A percentile compares a stretch with the other conserved stretches of the same genome.
phyloP scores from a whole-genome alignment of 2,888 invertebrate genomes.

The Emmelina monodactyla region DNA sequence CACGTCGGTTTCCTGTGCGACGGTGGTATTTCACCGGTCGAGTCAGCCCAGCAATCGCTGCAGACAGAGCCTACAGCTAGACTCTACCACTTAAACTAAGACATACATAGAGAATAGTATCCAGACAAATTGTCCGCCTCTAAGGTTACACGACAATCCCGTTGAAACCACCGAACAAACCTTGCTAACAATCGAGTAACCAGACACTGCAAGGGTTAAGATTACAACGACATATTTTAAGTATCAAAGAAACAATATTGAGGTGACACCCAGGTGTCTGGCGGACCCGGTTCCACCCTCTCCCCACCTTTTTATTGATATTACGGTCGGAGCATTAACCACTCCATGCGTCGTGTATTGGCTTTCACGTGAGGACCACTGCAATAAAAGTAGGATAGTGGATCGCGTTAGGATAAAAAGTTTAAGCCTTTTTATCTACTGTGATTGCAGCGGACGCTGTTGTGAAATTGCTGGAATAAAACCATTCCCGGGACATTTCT shows the following conservation, averaged over 20 bases:
- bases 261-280: constrained; percentile 39
- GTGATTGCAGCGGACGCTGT: background rate
- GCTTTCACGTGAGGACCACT: constrained; percentile 32
- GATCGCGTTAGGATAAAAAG: constrained; percentile 24
- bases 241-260: constrained; percentile 46
- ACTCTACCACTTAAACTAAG: no score
- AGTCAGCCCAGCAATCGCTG: no score
- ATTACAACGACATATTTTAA: constrained; percentile 58
- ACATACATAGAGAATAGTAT: no score
- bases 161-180: constrained; percentile 33
- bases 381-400: constrained; percentile 37
- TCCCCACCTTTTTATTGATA: constrained; percentile 45
- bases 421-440: constrained; percentile 8
- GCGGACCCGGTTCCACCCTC: constrained; percentile 24
- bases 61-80: no score
- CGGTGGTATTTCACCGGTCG: no score
- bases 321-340: constrained; percentile 49
- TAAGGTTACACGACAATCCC: constrained; percentile 28
- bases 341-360: constrained; percentile 44
- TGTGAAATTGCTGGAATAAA: background rate
- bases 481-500: background rate
- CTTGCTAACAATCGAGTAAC: constrained; percentile 44
- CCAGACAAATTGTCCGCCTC: constrained; percentile 6
- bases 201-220: constrained; percentile 37
- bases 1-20: no score